Evolutionary conservation across 2,797 vertebrate genomes (phyloP), one percentile per base, ranked within the genome.

Genomic region (Sebastolobus altivelis): DNA sequence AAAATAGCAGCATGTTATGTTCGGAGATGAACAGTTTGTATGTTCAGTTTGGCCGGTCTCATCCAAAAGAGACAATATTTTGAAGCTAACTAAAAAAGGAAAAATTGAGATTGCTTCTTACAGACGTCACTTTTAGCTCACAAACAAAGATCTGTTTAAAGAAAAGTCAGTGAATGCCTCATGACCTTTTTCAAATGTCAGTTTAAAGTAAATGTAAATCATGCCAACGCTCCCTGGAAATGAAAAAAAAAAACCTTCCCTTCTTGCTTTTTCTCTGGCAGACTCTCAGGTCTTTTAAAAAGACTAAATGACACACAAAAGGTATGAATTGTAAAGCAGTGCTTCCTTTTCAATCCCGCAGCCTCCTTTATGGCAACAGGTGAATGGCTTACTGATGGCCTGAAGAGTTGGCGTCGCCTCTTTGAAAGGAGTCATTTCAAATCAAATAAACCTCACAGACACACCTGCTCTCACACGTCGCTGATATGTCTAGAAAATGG

Each of bases 401-500:
- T 74, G 46, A 58, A 75, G 52, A 78, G 58, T n/a, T 65, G 58
- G 55, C 37, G 1, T 76, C 75, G 68, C 59, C 59, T 65, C 66
- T 83, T 59, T 4, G 37, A 75, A 71, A 77, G 18, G 63, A 72
- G 66, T 61, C 55, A 62, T 75, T 79, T 61, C 3, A 56, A 56
- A 56, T 73, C 29, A 27, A 82, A 81, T 18, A 55, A 65, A 77
- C 22, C 38, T 37, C 33, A 38, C 67, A 72, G 10, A 77, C 82
- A 71, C 69, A 43, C 61, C 33, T n/a, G 63, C 81, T 75, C 70
- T 74, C 71, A 81, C 66, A 18, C 60, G 72, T 68, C 67, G 83
- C 82, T 90, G 92, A 93, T 94, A 93, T 89, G 91, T 92, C 82
- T 89, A 72, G 20, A 84, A 86, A 86, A 88, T 62, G 81, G 92